phyloP scores from a whole-genome alignment of 2,888 invertebrate species.

The Xylota segnis region DNA sequence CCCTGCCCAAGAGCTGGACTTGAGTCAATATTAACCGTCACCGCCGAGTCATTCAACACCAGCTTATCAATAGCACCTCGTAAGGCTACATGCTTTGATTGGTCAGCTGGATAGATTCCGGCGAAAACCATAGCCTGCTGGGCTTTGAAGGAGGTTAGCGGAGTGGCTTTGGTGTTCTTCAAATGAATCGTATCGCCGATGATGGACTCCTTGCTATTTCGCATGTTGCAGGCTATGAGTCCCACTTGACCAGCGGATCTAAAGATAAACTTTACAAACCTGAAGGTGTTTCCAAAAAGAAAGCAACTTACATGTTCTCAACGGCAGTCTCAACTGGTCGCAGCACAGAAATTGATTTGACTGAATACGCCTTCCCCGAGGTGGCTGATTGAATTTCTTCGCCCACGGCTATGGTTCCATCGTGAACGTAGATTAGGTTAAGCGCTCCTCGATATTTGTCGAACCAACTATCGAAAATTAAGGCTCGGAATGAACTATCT shows the following conservation, averaged over 20 bases:
- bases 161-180: slow-evolving; percentile 84
- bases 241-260: slow-evolving; percentile 97
- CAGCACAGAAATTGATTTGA: slow-evolving; percentile 92
- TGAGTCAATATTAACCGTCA: slow-evolving; percentile 91
- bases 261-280: slow-evolving; percentile 58
- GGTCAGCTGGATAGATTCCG: slow-evolving; percentile 94
- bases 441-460: slow-evolving; percentile 94
- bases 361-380: slow-evolving; percentile 90
- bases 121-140: slow-evolving; percentile 94
- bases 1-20: slow-evolving; percentile 95
- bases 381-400: slow-evolving; percentile 90
- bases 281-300: neutral
- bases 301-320: slow-evolving; percentile 86
- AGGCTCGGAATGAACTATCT: slow-evolving; percentile 89
- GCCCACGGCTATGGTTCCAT: slow-evolving; percentile 90
- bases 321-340: slow-evolving; percentile 90
- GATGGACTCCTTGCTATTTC: slow-evolving; percentile 89
- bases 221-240: slow-evolving; percentile 92
- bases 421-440: slow-evolving; percentile 90
- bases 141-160: slow-evolving; percentile 87
- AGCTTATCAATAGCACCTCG: slow-evolving; percentile 95
- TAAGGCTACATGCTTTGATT: slow-evolving; percentile 91
- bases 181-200: slow-evolving; percentile 92
- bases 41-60: slow-evolving; percentile 97
- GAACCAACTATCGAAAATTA: slow-evolving; percentile 97